Base-by-base conservation (phyloP, 2,113 vertebrate genomes). In the Etia nguti region DNA sequence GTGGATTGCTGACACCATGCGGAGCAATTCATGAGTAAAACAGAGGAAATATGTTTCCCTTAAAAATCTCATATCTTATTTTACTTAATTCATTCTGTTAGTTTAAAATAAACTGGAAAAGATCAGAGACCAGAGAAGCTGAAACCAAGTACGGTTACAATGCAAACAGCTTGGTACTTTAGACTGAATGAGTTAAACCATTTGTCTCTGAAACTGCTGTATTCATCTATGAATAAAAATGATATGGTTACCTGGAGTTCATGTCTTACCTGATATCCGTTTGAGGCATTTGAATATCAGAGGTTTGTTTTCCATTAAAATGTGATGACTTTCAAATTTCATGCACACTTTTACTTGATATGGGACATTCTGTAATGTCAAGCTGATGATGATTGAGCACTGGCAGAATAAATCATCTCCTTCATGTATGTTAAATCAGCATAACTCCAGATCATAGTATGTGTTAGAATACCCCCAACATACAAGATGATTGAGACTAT, bases 1-100 rank as follows among this genome's bases (percentile, higher is more conserved):
- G 29, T 92, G 90, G 90, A 90, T 92, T 52, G 68, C 1, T 2
- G 10, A 92, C 16, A 92, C 86, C 62, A 90, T 92, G 86, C 6
- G 0, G 9, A 5, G 6, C 1, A 41, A 84, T 4, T 2, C 0
- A 65, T 75, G 55, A 79, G n/a, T 56, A 43, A 36, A 16, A 9
- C 8, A 22, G 3, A 31, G 15, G 5, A 75, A 48, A 75, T 54
- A 50, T 1, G 10, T 50, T 50, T 75, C 1, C 70, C 6, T 48
- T 20, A 75, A 50, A 50, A 29, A 75, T 26, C 1, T 29, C 5
- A 29, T 29, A 18, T 29, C 41, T 46, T 16, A 15, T 34, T 24
- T n/a, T 65, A 38, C 24, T 20, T 29, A 60, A 79, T 62, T 24
- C 4, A 73, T 73, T 48, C 55, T 2, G 6, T 38, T 10, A 16